phyloP scores from a whole-genome alignment of 53 echinoderm and acorn worm genomes.

The Henricia sp. region DNA sequence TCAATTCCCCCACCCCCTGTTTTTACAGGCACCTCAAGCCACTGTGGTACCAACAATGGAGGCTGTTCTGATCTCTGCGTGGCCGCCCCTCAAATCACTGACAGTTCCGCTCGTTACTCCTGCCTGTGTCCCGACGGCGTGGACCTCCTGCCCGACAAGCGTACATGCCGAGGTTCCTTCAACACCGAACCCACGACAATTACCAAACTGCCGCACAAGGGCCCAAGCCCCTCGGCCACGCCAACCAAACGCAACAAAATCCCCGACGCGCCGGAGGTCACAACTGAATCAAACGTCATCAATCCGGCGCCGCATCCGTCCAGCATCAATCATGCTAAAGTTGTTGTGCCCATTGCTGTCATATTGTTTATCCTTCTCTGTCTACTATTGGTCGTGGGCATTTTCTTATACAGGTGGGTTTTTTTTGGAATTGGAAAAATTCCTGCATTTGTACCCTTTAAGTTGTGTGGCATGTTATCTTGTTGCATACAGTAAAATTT shows the following conservation, averaged over 20 bases:
- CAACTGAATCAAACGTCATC: background rate
- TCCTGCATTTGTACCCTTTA: too few species aligned
- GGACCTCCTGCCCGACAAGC: slow-evolving; percentile 64
- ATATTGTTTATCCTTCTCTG: slow-evolving; percentile 54
- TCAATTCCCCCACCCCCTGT: too few species aligned
- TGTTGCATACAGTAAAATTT: too few species aligned
- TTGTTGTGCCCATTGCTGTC: slow-evolving; percentile 57
- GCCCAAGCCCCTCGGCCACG: background rate
- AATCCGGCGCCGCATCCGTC: background rate
- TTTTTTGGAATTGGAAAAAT: too few species aligned
- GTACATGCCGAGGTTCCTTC: slow-evolving; percentile 73
- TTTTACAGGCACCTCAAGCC: slow-evolving; percentile 49
- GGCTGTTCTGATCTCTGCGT: slow-evolving; percentile 93
- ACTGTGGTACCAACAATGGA: slow-evolving; percentile 72
- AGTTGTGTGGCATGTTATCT: too few species aligned
- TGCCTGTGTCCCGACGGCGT: slow-evolving; percentile 83
- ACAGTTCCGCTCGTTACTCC: slow-evolving; percentile 70
- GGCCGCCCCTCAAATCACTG: slow-evolving; percentile 74
- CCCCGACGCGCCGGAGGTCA: background rate
- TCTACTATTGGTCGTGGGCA: slow-evolving; percentile 53
- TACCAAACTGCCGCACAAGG: too few species aligned
- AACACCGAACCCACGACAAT: slow-evolving; percentile 28
- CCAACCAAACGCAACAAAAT: background rate
- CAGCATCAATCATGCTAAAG: background rate
- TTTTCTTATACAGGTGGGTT: slow-evolving; percentile 77